These are phyloP conservation scores for Sitta carolinensis DNA, from an alignment of 2,797 vertebrate species.

Conservation along the genomic window DNA sequence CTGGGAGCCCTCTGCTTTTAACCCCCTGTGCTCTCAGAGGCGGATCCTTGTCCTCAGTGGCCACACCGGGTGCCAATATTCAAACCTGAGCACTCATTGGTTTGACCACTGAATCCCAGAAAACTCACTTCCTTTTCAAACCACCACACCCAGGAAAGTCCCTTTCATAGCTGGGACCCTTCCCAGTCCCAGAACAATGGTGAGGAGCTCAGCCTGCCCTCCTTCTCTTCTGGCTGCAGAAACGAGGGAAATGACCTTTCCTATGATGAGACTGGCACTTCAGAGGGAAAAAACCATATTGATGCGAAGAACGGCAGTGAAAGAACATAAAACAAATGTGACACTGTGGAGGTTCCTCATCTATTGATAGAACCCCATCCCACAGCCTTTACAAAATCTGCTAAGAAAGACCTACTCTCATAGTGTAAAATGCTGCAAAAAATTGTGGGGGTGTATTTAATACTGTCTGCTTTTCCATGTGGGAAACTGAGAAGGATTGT, in stretches of 20 bases:
- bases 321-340: not conserved
- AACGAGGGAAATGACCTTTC: not conserved
- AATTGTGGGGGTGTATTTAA: not conserved
- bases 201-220: fast-evolving
- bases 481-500: not conserved
- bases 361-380: not conserved
- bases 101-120: no score
- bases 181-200: not conserved
- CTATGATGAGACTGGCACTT: not conserved
- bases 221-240: not conserved
- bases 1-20: no score
- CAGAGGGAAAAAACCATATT: not conserved
- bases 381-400: not conserved
- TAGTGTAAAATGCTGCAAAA: not conserved
- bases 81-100: no score
- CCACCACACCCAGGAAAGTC: not conserved
- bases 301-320: not conserved
- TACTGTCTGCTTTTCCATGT: not conserved
- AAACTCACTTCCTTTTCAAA: no score
- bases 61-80: no score
- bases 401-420: not conserved
- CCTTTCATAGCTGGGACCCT: not conserved
- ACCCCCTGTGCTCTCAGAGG: no score
- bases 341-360: not conserved
- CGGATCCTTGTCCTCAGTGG: no score